These are phyloP conservation scores for Trinectes maculatus DNA, from an alignment of 2,113 vertebrate species.

Conservation along the genomic window DNA sequence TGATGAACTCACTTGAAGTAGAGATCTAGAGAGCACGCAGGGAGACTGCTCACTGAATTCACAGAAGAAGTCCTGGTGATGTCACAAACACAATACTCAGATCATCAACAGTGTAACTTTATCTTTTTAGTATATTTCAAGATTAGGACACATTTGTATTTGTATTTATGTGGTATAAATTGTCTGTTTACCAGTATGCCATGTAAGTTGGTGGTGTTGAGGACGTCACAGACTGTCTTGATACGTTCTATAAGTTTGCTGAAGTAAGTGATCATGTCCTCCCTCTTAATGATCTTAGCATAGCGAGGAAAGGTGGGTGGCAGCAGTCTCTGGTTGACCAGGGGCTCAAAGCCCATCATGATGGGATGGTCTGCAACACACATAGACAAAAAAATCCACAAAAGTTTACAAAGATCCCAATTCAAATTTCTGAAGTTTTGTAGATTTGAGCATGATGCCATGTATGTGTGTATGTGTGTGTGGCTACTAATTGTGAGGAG, in stretches of 20 bases:
- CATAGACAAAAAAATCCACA: not conserved
- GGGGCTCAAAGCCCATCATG: slow-evolving; percentile 99
- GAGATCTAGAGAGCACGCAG: slow-evolving; percentile 96
- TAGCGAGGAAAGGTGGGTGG: slow-evolving; percentile 98
- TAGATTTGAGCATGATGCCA: not conserved
- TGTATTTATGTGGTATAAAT: not conserved
- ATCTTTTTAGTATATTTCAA: not conserved
- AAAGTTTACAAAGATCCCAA: not conserved
- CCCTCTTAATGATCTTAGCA: slow-evolving; percentile 98
- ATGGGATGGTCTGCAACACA: slow-evolving; percentile 92
- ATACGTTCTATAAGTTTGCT: slow-evolving; percentile 95
- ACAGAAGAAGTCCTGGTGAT: slow-evolving; percentile 94
- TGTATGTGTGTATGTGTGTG: not conserved
- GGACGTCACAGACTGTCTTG: slow-evolving; percentile 97
- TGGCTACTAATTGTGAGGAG: too few relatives aligned
- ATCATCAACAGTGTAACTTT: not conserved
- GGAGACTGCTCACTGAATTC: slow-evolving; percentile 99
- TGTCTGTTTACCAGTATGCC: slow-evolving; percentile 90
- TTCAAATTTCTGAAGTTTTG: not conserved
- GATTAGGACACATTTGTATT: not conserved
- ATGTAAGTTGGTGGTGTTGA: slow-evolving; percentile 95
- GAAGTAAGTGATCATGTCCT: slow-evolving; percentile 99
- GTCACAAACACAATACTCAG: slow-evolving; percentile 10
- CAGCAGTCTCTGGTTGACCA: slow-evolving; percentile 97
- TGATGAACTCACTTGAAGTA: slow-evolving; percentile 88